Evolutionary conservation across 2,888 invertebrate species (phyloP).

Genomic region (Melanostoma scalare): DNA sequence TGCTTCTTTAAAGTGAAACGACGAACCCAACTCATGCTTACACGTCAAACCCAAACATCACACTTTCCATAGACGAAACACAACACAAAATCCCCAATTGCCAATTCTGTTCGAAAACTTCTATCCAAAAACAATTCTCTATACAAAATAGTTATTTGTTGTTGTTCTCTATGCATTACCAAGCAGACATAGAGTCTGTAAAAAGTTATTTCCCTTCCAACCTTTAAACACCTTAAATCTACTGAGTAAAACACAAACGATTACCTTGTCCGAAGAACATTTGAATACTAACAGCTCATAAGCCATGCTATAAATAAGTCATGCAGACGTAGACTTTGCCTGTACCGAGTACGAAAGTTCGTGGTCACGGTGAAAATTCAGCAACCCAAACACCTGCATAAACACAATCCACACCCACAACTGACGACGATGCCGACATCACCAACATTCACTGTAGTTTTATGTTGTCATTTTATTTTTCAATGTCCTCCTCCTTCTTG

Average conservation of each 20-base stretch:
- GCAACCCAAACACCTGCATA: background rate
- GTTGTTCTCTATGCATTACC: background rate
- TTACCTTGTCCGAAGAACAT: slow-evolving; percentile 19
- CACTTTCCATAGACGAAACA: background rate
- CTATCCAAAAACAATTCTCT: background rate
- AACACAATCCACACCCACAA: background rate
- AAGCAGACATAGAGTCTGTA: background rate
- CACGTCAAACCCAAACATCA: background rate
- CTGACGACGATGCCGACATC: background rate
- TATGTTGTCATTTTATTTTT: slow-evolving; percentile 4
- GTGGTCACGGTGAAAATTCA: slow-evolving; percentile 20
- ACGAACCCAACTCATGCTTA: background rate
- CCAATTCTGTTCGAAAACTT: background rate
- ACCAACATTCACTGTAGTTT: background rate
- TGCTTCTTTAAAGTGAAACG: background rate
- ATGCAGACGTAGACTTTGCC: slow-evolving; percentile 26
- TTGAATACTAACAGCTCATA: slow-evolving; percentile 51
- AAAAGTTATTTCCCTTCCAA: background rate
- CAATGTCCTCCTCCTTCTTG: background rate
- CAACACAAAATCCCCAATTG: background rate
- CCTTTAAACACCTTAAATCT: slow-evolving; percentile 18
- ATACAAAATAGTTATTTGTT: background rate
- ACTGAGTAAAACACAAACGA: slow-evolving; percentile 26
- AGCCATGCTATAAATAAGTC: slow-evolving; percentile 57
- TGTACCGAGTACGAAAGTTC: slow-evolving; percentile 5